Conservation (phyloP, 2,113 vertebrate species). For the Athene cunicularia region DNA sequence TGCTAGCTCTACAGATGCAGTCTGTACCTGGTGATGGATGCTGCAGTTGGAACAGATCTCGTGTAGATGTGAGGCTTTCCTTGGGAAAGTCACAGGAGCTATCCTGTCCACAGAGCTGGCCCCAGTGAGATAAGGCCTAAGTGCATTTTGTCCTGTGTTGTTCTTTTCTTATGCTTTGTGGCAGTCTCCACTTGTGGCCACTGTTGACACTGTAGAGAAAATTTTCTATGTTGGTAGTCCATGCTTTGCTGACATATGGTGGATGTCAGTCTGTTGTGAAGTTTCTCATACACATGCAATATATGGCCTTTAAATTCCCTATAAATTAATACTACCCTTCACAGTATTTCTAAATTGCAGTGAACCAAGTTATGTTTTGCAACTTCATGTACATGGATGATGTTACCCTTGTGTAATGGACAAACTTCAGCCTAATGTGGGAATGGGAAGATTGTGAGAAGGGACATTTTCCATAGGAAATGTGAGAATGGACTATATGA, state of each 20-base stretch:
- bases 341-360: neutral
- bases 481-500: neutral
- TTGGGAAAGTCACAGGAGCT: neutral
- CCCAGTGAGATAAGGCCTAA: neutral
- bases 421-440: neutral
- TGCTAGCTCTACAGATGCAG: neutral
- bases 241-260: neutral
- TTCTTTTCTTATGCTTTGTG: neutral
- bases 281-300: neutral
- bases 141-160: neutral
- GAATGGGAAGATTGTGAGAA: neutral
- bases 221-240: neutral
- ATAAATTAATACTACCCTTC: neutral
- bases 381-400: neutral
- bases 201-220: neutral
- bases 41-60: neutral
- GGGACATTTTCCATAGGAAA: neutral
- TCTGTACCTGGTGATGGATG: neutral
- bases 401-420: neutral
- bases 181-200: neutral
- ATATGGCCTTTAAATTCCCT: neutral
- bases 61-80: neutral
- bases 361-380: neutral
- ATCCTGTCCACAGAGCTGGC: fast-evolving
- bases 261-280: neutral